Evolutionary conservation across 2,888 invertebrate genomes (phyloP).

Genomic region (Galeopsomyia nigrocyanea): DNA sequence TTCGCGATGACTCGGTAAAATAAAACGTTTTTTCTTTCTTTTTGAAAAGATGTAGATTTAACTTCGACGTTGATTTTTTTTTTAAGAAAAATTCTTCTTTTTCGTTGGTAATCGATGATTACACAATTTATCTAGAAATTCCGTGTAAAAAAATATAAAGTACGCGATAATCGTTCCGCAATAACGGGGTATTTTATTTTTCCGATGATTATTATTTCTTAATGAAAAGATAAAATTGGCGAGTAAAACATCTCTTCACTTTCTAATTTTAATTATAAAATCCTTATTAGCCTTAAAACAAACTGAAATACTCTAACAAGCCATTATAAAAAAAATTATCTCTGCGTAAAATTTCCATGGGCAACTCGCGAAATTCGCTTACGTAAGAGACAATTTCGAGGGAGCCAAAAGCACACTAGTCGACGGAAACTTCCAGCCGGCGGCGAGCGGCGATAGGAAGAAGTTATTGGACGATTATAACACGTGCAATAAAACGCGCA

Average conservation of each 20-base stretch:
- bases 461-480: not conserved
- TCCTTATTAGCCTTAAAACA: not conserved
- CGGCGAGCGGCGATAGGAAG: conserved; percentile 1
- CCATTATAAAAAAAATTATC: conserved; percentile 1
- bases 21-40: too few species aligned
- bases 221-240: too few species aligned
- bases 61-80: too few species aligned
- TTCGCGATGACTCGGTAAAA: too few species aligned
- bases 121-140: too few species aligned
- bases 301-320: not conserved
- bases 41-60: too few species aligned
- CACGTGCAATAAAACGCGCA: not conserved
- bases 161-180: too few species aligned
- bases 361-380: conserved; percentile 12
- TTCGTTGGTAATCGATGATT: too few species aligned
- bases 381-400: conserved; percentile 15
- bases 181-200: conserved; percentile 46
- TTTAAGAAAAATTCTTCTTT: too few species aligned
- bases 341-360: not conserved
- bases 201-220: conserved; percentile 27
- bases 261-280: conserved; percentile 9
- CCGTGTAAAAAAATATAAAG: too few species aligned
- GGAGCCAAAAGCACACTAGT: conserved; percentile 2
- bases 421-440: conserved; percentile 37
- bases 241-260: not conserved